phyloP scores from a whole-genome alignment of 2,113 vertebrate genomes.

The Pygoscelis antarcticus region DNA sequence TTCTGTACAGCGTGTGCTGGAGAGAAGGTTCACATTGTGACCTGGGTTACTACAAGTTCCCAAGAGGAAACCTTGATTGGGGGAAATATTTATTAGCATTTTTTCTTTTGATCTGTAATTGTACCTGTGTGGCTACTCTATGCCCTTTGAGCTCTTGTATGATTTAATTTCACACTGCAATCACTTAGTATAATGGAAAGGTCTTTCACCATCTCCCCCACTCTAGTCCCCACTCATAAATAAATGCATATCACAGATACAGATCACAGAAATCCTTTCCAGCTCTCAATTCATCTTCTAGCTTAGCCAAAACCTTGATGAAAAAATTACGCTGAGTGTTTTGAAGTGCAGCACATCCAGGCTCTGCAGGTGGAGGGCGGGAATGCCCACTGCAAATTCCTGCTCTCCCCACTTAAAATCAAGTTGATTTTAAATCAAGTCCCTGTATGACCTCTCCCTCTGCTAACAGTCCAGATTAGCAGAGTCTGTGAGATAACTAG shows the following conservation, averaged over 20 bases:
- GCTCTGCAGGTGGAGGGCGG: neutral
- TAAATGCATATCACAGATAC: neutral
- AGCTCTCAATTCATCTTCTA: neutral
- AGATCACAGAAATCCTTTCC: neutral
- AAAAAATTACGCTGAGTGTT: neutral
- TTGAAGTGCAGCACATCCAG: neutral
- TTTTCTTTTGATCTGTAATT: conserved; percentile 22
- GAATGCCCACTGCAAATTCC: neutral
- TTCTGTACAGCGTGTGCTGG: neutral
- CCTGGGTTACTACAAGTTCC: conserved; percentile 13
- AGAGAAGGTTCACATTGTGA: neutral
- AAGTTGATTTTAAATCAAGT: neutral
- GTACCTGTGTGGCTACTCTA: neutral
- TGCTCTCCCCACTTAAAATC: neutral
- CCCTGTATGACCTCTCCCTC: neutral
- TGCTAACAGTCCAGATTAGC: neutral
- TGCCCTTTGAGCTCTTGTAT: neutral
- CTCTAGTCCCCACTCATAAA: conserved; percentile 23
- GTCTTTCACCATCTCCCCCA: neutral
- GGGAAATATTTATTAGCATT: conserved; percentile 35
- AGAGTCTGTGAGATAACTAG: neutral
- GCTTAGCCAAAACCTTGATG: neutral
- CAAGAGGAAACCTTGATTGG: neutral
- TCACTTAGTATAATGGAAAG: neutral
- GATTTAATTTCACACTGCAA: conserved; percentile 11